Evolutionary conservation across 2,113 vertebrate genomes (phyloP), one percentile per base, ranked within the genome.

Genomic region (Peromyscus maniculatus): DNA sequence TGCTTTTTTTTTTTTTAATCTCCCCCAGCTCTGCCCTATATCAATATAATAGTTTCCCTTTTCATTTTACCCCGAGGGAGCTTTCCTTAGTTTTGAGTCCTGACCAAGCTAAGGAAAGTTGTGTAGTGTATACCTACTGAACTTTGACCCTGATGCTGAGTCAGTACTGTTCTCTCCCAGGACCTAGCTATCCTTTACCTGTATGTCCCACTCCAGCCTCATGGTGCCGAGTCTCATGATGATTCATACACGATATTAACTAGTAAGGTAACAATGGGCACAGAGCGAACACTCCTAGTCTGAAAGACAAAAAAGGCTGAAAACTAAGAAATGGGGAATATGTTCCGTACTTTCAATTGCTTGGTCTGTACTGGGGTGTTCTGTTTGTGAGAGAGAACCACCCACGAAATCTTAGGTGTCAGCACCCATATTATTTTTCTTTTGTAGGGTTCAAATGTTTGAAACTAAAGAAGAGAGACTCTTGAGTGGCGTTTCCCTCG

Each of bases 391-490:
- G 19, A 36, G 43, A n/a, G 46, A 46, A 52, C 43, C 28, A 75
- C 39, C 57, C 19, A 62, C 33, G 72, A 64, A 84, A 82, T 33
- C 36, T 75, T 86, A 78, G 26, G 24, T 91, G 31, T 22, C 64
- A 96, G 28, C 84, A 87, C 5, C 36, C 87, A 24, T n/a, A 69
- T 71, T 33, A 55, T 16, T 95, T 83, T 91, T 95, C 49, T 86
- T 67, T 87, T 22, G 33, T 90, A 77, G 43, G 39, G 10, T 57
- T 83, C 72, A 94, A 86, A 69, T 96, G 78, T 97, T 94, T 95
- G 71, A 97, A 95, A 24, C 33, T 49, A 82, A 97, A 46, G 66
- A 75, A 28, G 28, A 19, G 26, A 71, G 39, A 72, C 46, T 57
- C 31, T 62, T 62, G 59, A 79, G 26, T 59, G 55, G 33, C n/a